Evolutionary conservation across 2,888 invertebrate species (phyloP).

Genomic region (Tupiocoris notatus): DNA sequence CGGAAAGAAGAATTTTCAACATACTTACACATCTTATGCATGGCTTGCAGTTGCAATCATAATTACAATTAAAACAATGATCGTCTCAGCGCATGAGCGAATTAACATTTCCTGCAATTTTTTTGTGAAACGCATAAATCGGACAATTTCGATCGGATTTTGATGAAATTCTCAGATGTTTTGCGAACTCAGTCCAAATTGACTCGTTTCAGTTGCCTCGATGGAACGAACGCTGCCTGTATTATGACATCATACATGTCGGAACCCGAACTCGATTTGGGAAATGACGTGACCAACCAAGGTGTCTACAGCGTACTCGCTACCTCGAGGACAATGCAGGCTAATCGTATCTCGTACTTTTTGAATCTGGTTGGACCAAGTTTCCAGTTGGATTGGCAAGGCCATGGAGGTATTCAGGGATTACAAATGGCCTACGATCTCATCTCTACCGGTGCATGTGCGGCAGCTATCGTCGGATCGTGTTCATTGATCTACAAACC

Average conservation of each 20-base stretch:
- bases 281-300: slow-evolving; percentile 44
- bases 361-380: slow-evolving; percentile 58
- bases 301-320: slow-evolving; percentile 66
- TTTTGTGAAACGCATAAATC: no score
- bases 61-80: no score
- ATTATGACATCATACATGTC: slow-evolving; percentile 56
- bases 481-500: background rate
- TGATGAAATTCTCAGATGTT: no score
- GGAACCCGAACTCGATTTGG: slow-evolving; percentile 54
- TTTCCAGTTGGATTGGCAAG: slow-evolving; percentile 65
- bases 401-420: slow-evolving; percentile 64
- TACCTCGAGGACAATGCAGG: slow-evolving; percentile 62
- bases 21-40: no score
- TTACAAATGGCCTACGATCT: slow-evolving; percentile 57
- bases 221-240: slow-evolving; percentile 55
- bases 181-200: no score
- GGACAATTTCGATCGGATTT: no score
- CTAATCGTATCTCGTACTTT: slow-evolving; percentile 62
- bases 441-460: slow-evolving; percentile 55
- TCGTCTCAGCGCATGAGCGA: no score
- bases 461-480: slow-evolving; percentile 62
- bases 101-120: no score
- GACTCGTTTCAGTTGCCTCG: slow-evolving; percentile 52
- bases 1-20: no score
- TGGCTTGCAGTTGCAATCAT: no score